Evolutionary conservation across 2,888 invertebrate species (phyloP).

Genomic region (Metellina segmentata): DNA sequence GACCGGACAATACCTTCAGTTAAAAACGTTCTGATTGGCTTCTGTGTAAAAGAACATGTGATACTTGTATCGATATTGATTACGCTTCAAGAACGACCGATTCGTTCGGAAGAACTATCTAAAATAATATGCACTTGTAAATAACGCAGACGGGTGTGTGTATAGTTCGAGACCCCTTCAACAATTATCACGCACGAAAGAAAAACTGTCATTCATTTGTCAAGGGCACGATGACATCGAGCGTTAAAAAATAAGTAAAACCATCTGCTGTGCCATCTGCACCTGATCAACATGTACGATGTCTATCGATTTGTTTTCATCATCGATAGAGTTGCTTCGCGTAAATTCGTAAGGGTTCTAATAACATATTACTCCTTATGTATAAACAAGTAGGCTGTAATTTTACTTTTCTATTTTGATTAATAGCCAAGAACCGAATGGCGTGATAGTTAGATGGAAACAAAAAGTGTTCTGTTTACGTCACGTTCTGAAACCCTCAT

Average conservation of each 20-base stretch:
- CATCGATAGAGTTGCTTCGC: neutral
- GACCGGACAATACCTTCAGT: neutral
- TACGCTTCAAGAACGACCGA: neutral
- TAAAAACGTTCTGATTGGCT: neutral
- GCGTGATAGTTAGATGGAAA: neutral
- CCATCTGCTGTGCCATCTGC: constrained; percentile 14
- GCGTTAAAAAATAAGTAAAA: neutral
- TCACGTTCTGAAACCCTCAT: neutral
- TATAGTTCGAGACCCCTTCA: too few relatives aligned
- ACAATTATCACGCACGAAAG: constrained; percentile 37
- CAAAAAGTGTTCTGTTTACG: neutral
- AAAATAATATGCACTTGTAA: neutral
- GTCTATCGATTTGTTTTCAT: constrained; percentile 19
- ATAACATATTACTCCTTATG: neutral
- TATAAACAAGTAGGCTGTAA: neutral
- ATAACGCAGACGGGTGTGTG: constrained; percentile 15
- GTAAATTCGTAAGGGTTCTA: neutral
- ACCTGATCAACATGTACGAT: constrained; percentile 22
- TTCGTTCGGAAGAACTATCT: neutral
- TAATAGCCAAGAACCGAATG: neutral
- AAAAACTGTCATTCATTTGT: neutral
- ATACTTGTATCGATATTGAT: constrained; percentile 13
- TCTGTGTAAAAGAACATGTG: neutral
- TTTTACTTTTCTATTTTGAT: too few relatives aligned
- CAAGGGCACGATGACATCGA: constrained; percentile 5